A percentile compares a stretch with the other conserved stretches of the same genome.
Conservation (phyloP, 2,797 vertebrate species). For the Pangasius macronema region DNA sequence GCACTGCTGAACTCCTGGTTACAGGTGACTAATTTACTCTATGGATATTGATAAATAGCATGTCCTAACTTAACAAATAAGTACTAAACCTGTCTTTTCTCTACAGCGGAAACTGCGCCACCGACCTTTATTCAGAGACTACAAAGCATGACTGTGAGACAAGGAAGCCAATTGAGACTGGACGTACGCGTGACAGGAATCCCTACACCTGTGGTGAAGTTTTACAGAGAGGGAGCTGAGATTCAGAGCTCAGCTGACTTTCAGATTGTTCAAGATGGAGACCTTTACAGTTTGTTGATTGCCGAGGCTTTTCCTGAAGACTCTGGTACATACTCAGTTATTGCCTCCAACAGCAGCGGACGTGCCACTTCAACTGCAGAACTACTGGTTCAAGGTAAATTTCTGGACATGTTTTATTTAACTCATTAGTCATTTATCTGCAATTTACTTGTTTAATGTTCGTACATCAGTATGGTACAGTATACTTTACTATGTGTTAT, state of each 20-base stretch:
- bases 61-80: not conserved
- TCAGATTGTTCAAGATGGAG: conserved; percentile 92
- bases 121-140: conserved; percentile 94
- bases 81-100: not conserved
- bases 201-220: conserved; percentile 97
- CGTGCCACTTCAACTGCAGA: conserved; percentile 96
- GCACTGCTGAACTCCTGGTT: conserved; percentile 88
- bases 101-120: conserved; percentile 88
- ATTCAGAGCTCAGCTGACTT: conserved; percentile 98
- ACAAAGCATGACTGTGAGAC: conserved; percentile 91
- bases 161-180: conserved; percentile 94
- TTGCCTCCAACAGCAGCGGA: conserved; percentile 93
- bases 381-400: conserved; percentile 71
- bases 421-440: not conserved
- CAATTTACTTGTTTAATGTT: not conserved
- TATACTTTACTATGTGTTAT: not conserved
- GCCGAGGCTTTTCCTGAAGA: conserved; percentile 97
- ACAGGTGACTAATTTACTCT: not conserved
- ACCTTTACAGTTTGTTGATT: conserved; percentile 95
- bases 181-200: conserved; percentile 94
- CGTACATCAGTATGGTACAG: not conserved
- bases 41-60: not conserved
- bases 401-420: not conserved
- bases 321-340: conserved; percentile 95
- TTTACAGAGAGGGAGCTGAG: conserved; percentile 97